Evolutionary conservation across 2,888 invertebrate species (phyloP).

Genomic region (Nemotelus pantherinus): DNA sequence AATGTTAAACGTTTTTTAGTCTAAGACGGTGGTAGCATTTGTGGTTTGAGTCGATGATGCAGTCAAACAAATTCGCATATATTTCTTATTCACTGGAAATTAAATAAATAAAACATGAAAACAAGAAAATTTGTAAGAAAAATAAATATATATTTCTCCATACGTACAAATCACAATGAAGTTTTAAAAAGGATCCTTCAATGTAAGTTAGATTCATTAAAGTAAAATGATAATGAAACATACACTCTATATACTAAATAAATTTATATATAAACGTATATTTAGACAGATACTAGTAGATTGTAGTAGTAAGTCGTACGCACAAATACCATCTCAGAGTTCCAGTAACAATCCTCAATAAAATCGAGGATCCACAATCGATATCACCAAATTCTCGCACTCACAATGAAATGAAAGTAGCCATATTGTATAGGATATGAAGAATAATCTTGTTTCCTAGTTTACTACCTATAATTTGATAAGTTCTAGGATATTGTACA

Average conservation of each 20-base stretch:
- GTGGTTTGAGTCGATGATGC: too few species aligned
- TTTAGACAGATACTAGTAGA: constrained; percentile 16
- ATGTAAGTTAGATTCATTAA: constrained; percentile 20
- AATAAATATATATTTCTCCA: constrained; percentile 42
- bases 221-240: constrained; percentile 36
- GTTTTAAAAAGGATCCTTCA: constrained; percentile 39
- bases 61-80: too few species aligned
- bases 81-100: too few species aligned
- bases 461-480: background rate
- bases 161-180: constrained; percentile 42
- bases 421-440: background rate
- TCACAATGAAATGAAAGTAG: background rate
- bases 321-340: constrained; percentile 27
- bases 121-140: constrained; percentile 33
- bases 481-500: constrained; percentile 11
- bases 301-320: constrained; percentile 35
- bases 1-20: too few species aligned
- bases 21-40: too few species aligned
- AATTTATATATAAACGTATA: constrained; percentile 1
- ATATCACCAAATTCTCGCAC: constrained; percentile 22
- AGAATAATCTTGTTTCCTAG: background rate
- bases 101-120: background rate
- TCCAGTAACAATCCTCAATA: constrained; percentile 23
- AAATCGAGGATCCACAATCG: constrained; percentile 12
- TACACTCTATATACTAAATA: constrained; percentile 19